Conservation (phyloP, 1,140 invertebrate species). For the Spodoptera frugiperda region DNA sequence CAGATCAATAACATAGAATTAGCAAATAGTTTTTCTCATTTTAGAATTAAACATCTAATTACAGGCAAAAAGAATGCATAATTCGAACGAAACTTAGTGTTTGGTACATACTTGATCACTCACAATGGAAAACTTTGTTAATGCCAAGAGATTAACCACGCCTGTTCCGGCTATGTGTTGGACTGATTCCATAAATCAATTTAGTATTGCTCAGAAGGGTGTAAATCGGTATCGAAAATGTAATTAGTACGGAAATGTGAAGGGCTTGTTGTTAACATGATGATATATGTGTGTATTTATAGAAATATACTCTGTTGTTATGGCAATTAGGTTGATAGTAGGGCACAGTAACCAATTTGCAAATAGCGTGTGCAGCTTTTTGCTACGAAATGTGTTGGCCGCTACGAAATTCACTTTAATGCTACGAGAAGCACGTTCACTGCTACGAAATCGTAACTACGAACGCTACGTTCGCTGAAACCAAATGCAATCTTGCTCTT, state of each 20-base stretch:
- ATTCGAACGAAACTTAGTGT: background rate
- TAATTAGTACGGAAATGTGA: conserved; percentile 17
- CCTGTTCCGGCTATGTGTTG: background rate
- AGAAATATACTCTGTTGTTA: background rate
- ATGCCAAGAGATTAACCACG: conserved; percentile 8
- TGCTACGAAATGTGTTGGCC: no score
- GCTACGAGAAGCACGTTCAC: no score
- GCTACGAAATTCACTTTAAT: no score
- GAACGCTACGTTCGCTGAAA: no score
- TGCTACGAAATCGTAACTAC: no score
- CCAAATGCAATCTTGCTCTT: no score
- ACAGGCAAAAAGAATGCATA: no score
- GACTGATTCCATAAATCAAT: conserved; percentile 32
- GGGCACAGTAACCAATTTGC: no score
- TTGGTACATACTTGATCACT: conserved; percentile 5
- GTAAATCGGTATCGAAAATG: conserved; percentile 30
- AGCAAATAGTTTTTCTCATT: no score
- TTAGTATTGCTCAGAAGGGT: conserved; percentile 35
- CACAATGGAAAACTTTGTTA: conserved; percentile 5
- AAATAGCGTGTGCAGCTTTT: no score
- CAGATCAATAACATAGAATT: no score
- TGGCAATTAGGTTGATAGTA: background rate
- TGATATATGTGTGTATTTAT: background rate
- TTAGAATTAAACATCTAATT: no score
- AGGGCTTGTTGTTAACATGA: conserved; percentile 16